Percentiles rank a stretch among this genome's conserved stretches.
phyloP scores from a whole-genome alignment of 2,797 vertebrate genomes.

The Phylloscopus collybita region DNA sequence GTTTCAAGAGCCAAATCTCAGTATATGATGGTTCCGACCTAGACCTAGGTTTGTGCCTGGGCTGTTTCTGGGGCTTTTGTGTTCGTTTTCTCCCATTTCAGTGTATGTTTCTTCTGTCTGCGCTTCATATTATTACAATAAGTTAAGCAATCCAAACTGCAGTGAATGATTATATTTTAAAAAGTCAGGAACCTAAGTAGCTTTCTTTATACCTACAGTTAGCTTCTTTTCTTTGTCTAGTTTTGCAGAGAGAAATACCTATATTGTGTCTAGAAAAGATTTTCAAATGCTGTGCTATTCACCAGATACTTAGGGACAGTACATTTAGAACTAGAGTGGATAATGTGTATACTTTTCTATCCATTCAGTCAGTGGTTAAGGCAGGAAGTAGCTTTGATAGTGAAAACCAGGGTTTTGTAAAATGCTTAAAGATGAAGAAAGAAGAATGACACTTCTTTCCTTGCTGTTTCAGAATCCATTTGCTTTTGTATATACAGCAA shows the following conservation, averaged over 20 bases:
- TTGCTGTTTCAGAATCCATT: background rate
- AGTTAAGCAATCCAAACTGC: background rate
- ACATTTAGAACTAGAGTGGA: background rate
- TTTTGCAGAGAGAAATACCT: background rate
- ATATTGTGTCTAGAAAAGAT: background rate
- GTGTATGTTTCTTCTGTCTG: background rate
- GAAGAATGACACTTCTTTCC: background rate
- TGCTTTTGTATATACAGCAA: background rate
- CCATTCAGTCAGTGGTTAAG: background rate
- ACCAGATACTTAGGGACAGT: background rate
- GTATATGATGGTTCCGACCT: background rate
- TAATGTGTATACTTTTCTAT: background rate
- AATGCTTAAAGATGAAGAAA: background rate
- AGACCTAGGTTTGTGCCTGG: background rate
- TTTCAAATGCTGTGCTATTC: conserved; percentile 18
- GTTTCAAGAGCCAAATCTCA: background rate
- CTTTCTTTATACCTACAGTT: conserved; percentile 30
- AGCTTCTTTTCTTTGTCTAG: conserved; percentile 18
- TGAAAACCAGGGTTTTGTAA: background rate
- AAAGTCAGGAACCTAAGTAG: background rate
- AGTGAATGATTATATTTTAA: background rate
- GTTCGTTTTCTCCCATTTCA: background rate
- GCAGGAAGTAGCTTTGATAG: background rate
- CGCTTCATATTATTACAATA: background rate
- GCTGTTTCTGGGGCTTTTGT: rapidly evolving